Base-by-base conservation (phyloP, 2,113 vertebrate genomes). In the Rhinichthys klamathensis region DNA sequence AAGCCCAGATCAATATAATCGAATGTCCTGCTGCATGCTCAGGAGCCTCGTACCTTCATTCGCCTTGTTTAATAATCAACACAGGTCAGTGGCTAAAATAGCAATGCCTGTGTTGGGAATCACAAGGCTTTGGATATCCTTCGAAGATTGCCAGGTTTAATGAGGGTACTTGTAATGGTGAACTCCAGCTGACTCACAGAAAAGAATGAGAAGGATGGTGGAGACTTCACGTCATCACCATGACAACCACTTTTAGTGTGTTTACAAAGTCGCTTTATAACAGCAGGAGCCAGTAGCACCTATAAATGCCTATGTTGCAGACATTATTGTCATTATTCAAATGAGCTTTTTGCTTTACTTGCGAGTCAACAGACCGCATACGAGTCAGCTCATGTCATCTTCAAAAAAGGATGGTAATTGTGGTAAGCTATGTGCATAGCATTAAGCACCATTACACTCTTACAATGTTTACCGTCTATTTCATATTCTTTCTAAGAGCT, bases 1-100 rank as follows among this genome's bases (percentile, higher is more conserved):
- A 6, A 72, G 78, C 60, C 70, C 18, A 75, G 77, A 86, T 85
- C 82, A 72, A 82, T 89, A 80, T 65, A 84, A 75, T 83, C 49
- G n/a, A 72, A 46, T 11, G 18, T 61, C 30, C 13, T 16, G 67
- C 38, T 46, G 25, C 27, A 65, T 10, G 60, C 67, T 35, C 60
- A 41, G 69, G 69, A 76, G 18, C 41, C 70, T 75, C 12, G 16
- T 25, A 16, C 58, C 46, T 78, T 65, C 8, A 51, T 74, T 35
- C 4, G 30, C 46, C 32, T 54, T 41, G 32, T 56, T n/a, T 61
- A 49, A 44, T 85, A 60, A 67, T 23, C 23, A 65, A 21, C 54
- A 72, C 38, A 44, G 21, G 25, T 44, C 54, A 76, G 75, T 67
- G 35, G 63, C 27, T 38, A 69, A 82, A 67, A 41, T 56, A 60